Evolutionary conservation across 2,888 invertebrate genomes (phyloP), one percentile per base, ranked within the genome.

Genomic region (Lamproptera curius): DNA sequence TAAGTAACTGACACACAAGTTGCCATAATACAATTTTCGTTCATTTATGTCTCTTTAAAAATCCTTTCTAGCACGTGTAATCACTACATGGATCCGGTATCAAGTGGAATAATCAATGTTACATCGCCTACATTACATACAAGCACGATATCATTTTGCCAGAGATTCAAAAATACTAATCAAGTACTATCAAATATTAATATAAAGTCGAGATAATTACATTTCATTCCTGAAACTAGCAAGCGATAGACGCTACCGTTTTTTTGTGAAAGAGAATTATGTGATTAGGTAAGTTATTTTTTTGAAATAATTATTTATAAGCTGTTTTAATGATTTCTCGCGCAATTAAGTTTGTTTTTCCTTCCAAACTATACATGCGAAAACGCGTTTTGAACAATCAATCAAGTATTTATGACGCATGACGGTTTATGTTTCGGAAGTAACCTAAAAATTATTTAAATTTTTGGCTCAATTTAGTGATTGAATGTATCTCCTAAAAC

Each of bases 211-310:
- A 42, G 47, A 48, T 48, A 48, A 48, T 48, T 42, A 48, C 42
- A 42, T 48, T 42, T 48, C 47, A 48, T 48, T 42, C 33, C 38
- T 34, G 33, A 48, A 34, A 48, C 16, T 42, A 23, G 23, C 20
- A 33, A 48, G 47, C 42, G 47, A 48, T n/a, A 42, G 47, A 48
- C 47, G 47, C 38, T 48, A 48, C 38, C n/a, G 47, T 34, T 47
- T 42, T 35, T 43, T 48, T 16, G 42, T 39, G 38, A 14, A 38
- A 48, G 42, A 31, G 16, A 37, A 31, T 15, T 42, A 42, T 48
- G 42, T 48, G 15, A 39, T 38, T 48, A 48, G 42, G 47, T 48
- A 16, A 48, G 47, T 38, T 47, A 23, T 38, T 13, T 38, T 38
- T n/a, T 16, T n/a, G n/a, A n/a, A n/a, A n/a, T 2, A 1, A n/a